Conservation (phyloP, 2,797 vertebrate genomes). For the Rhynchonycteris naso region DNA sequence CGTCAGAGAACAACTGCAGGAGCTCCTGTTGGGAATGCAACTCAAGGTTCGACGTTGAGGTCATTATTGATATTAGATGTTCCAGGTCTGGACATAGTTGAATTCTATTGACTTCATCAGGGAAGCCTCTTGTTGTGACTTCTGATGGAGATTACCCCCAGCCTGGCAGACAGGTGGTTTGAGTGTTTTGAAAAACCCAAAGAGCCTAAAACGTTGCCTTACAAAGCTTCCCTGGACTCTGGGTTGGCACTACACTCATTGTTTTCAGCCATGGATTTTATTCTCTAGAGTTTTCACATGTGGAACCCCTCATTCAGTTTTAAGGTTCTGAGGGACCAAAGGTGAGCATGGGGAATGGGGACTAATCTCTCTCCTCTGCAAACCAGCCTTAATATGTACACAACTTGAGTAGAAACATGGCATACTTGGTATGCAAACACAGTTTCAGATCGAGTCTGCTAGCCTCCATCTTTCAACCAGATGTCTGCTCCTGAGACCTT, state of each 20-base stretch:
- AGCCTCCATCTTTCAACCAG: slow-evolving; percentile 12
- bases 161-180: not conserved
- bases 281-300: not conserved
- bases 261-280: not conserved
- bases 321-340: not conserved
- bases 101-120: not conserved
- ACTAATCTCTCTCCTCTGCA: not conserved
- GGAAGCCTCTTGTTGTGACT: not conserved
- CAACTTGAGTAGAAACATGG: not conserved
- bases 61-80: not conserved
- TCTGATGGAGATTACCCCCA: not conserved
- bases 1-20: slow-evolving; percentile 63
- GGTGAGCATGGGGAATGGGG: not conserved
- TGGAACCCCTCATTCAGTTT: not conserved
- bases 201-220: not conserved
- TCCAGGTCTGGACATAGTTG: not conserved
- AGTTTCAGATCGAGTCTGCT: slow-evolving; percentile 12
- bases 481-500: not conserved
- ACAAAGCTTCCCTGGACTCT: not conserved
- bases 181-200: not conserved
- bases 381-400: not conserved
- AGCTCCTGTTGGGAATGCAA: slow-evolving; percentile 46
- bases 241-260: not conserved
- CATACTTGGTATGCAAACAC: not conserved
- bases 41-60: not conserved